Base-by-base conservation (phyloP, 2,113 vertebrate species). In the Potamarius usumacintae region DNA sequence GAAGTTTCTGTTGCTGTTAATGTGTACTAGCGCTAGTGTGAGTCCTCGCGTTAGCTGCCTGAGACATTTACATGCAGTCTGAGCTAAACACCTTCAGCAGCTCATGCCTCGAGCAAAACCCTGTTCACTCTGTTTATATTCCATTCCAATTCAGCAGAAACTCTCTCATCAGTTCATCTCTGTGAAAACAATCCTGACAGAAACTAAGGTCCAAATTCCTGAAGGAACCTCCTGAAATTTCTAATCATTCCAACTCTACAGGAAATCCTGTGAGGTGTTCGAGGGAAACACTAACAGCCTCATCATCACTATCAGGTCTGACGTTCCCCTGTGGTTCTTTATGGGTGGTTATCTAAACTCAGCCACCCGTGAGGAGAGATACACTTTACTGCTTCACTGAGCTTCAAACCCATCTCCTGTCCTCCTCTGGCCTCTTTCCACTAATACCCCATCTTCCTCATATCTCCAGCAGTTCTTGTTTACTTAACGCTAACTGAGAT, bases 301-400 rank as follows among this genome's bases (percentile, higher is more conserved):
- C 77, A 85, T 85, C 86, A 72, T 89, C 88, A 69, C 77, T 72
- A 89, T 84, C 88, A 85, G 81, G 74, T 86, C 60, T 85, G 72
- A 71, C 53, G 82, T 63, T 82, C 86, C 89, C 88, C 88, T 80
- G 82, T 27, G 82, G 88, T 89, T 86, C 87, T 89, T 89, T 86
- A 90, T 53, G 57, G 89, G 77, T 85, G 88, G 81, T 89, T 89
- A 89, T 90, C 86, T 82, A 78, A 89, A 91, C 83, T 83, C 85
- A 72, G 34, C 86, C 78, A 84, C 62, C 88, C 82, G 42, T 84
- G 65, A 84, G 86, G 82, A 60, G 77, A 87, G 81, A 53, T 85
- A 84, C 79, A 18, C 87, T 85, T 91, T 25, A 34, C 85, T 63
- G 90, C 88, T 87, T 79, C 85, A 82, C 48, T 87, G 89, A 90